These are phyloP conservation scores for Gymnothorax javanicus DNA, from an alignment of 2,797 vertebrate species.

Conservation along the genomic window DNA sequence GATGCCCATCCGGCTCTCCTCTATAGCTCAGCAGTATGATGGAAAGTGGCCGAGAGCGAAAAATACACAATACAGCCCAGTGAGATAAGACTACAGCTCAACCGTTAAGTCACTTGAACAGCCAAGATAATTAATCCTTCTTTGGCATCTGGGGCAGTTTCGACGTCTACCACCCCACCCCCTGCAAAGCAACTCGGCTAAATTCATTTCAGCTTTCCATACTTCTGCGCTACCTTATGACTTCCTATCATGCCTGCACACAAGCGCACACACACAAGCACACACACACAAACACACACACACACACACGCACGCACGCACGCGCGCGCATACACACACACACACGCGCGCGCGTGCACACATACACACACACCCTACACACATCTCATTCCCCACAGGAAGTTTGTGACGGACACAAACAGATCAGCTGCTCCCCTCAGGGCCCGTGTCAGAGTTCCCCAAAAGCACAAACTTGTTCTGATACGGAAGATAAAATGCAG, in stretches of 20 bases:
- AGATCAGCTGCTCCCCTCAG: not conserved
- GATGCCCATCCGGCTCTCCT: conserved; percentile 31
- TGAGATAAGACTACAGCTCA: conserved; percentile 45
- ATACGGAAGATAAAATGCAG: not conserved
- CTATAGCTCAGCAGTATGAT: conserved; percentile 13
- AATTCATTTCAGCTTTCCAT: conserved; percentile 11
- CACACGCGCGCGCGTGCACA: no score
- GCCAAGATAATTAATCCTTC: not conserved
- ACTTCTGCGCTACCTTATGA: not conserved
- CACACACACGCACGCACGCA: no score
- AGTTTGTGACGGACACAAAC: not conserved
- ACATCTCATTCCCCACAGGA: conserved; percentile 28
- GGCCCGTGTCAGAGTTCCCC: conserved; percentile 7
- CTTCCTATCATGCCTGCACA: no score
- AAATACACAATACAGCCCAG: conserved; percentile 35
- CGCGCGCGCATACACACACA: no score
- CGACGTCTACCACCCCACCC: not conserved
- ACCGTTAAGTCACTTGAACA: not conserved
- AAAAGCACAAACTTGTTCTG: not conserved
- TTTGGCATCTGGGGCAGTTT: not conserved
- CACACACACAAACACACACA: no score
- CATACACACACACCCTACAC: not conserved
- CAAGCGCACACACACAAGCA: not conserved
- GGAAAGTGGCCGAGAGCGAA: conserved; percentile 23
- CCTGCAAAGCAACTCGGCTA: not conserved